Evolutionary conservation across 2,888 invertebrate species (phyloP).

Genomic region (Ochlodes sylvanus): DNA sequence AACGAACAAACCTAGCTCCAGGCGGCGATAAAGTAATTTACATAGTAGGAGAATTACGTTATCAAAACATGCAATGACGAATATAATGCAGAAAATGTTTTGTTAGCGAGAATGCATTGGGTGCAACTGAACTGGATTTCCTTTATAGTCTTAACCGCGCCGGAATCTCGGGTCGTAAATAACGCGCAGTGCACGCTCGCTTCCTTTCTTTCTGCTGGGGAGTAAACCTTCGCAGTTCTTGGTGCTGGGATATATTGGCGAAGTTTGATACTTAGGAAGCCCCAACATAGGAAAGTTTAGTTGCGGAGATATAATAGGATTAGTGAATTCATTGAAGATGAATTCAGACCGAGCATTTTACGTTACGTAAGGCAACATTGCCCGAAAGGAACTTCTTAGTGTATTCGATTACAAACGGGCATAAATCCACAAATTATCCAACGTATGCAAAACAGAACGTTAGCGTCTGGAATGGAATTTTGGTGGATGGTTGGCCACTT

Average conservation of each 20-base stretch:
- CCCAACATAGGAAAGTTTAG: conserved; percentile 35
- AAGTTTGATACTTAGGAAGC: conserved; percentile 43
- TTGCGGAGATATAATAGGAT: conserved; percentile 32
- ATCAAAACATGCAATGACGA: conserved; percentile 13
- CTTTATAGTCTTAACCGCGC: conserved; percentile 61
- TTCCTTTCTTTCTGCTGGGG: conserved; percentile 69
- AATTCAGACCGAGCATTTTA: not conserved
- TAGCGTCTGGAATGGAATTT: conserved; percentile 61
- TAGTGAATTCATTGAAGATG: conserved; percentile 30
- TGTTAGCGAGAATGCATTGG: conserved; percentile 49
- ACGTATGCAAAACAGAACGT: conserved; percentile 46
- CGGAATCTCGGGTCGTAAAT: conserved; percentile 79
- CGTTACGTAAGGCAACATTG: conserved; percentile 42
- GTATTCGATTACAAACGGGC: conserved; percentile 20
- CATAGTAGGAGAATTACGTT: conserved; percentile 17
- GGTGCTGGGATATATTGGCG: conserved; percentile 46
- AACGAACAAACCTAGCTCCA: not conserved
- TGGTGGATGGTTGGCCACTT: conserved; percentile 59
- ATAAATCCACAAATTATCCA: conserved; percentile 14
- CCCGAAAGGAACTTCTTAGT: conserved; percentile 40
- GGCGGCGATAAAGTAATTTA: conserved; percentile 7
- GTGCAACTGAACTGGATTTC: conserved; percentile 65
- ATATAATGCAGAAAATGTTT: conserved; percentile 17
- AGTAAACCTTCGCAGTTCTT: conserved; percentile 59
- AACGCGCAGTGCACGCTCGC: conserved; percentile 68